A percentile compares a stretch with the other conserved stretches of the same genome.
Conservation (phyloP, 2,797 vertebrate species). For the Sorex maritimensis region DNA sequence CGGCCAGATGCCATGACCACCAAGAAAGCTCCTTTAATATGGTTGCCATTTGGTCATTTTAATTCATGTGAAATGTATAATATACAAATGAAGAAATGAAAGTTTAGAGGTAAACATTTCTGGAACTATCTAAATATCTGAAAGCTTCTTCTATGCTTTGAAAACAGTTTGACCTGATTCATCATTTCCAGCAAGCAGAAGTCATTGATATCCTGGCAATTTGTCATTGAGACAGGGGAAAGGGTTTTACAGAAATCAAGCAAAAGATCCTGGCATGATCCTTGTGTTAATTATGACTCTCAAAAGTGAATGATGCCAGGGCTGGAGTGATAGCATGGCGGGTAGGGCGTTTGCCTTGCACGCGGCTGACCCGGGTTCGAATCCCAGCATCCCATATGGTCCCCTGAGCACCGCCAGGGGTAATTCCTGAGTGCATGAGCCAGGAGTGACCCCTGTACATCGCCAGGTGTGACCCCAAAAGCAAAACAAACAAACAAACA, state of each 20-base stretch:
- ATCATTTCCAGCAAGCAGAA: slow-evolving; percentile 44
- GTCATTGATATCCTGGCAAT: slow-evolving; percentile 45
- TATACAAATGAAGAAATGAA: slow-evolving; percentile 51
- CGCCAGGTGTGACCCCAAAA: too few relatives aligned
- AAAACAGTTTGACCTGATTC: neutral
- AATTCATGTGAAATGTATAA: slow-evolving; percentile 76
- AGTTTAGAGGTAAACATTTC: slow-evolving; percentile 49
- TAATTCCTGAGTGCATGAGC: too few relatives aligned
- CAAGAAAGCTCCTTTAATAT: neutral
- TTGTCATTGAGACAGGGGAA: slow-evolving; percentile 43
- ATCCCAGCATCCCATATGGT: too few relatives aligned
- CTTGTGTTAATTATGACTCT: slow-evolving; percentile 62
- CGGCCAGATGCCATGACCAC: neutral
- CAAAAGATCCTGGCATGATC: slow-evolving; percentile 51
- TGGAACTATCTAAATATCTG: neutral
- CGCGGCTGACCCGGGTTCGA: too few relatives aligned
- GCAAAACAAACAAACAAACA: neutral
- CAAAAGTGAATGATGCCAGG: slow-evolving; percentile 36
- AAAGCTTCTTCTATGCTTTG: neutral
- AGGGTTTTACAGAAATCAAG: slow-evolving; percentile 29
- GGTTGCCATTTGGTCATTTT: slow-evolving; percentile 16
- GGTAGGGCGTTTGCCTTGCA: too few relatives aligned
- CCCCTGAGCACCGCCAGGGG: too few relatives aligned
- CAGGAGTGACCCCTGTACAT: too few relatives aligned
- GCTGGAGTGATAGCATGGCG: too few relatives aligned